A percentile compares a stretch with the other conserved stretches of the same genome.
phyloP scores from a whole-genome alignment of 2,113 vertebrate genomes.

The Gorsachius goisagi region DNA sequence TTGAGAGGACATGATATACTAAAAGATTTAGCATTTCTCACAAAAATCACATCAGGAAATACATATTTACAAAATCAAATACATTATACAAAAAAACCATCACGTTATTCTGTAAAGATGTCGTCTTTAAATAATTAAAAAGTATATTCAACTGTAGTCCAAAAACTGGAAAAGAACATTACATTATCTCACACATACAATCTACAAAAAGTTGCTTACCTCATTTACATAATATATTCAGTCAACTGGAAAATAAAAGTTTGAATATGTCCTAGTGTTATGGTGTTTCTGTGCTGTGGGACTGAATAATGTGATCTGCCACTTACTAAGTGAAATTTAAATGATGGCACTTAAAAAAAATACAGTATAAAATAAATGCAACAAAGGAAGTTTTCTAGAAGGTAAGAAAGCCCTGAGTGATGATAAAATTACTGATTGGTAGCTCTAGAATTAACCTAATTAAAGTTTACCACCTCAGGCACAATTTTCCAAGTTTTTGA shows the following conservation, averaged over 20 bases:
- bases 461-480: conserved; percentile 79
- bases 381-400: conserved; percentile 73
- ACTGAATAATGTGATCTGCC: conserved; percentile 81
- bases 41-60: conserved; percentile 90
- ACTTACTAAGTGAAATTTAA: conserved; percentile 87
- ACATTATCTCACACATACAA: conserved; percentile 87
- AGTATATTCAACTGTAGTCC: conserved; percentile 85
- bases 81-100: conserved; percentile 87
- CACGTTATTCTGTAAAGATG: conserved; percentile 85
- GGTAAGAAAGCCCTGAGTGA: conserved; percentile 84
- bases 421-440: conserved; percentile 76
- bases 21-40: conserved; percentile 89
- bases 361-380: conserved; percentile 72
- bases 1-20: conserved; percentile 83
- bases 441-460: conserved; percentile 80
- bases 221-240: conserved; percentile 86
- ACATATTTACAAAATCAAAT: conserved; percentile 90
- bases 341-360: conserved; percentile 82
- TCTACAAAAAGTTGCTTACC: conserved; percentile 85
- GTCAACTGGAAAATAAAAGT: conserved; percentile 79
- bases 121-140: conserved; percentile 88
- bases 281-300: conserved; percentile 80
- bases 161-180: conserved; percentile 88
- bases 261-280: conserved; percentile 79
- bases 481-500: conserved; percentile 78